Evolutionary conservation across 2,113 vertebrate species (phyloP).

Genomic region (Heterotilapia buettikoferi): DNA sequence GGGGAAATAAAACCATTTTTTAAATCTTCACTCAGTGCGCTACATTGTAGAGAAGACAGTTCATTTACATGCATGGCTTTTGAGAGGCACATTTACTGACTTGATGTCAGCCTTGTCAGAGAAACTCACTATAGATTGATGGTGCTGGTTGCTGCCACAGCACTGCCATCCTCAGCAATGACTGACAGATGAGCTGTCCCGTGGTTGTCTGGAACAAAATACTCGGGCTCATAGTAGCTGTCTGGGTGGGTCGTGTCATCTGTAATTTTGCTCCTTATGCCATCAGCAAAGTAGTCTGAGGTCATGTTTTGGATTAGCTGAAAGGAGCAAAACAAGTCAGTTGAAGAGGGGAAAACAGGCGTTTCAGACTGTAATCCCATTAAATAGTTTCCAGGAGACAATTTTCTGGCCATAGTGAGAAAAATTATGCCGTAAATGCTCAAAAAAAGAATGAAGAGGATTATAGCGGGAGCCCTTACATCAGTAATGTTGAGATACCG

Average conservation of each 20-base stretch:
- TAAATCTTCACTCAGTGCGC: background rate
- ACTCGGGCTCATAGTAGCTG: slow-evolving; percentile 86
- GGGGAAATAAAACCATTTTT: background rate
- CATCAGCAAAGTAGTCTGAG: slow-evolving; percentile 82
- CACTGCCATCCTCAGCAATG: slow-evolving; percentile 90
- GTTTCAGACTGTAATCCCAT: background rate
- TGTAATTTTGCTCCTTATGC: slow-evolving; percentile 82
- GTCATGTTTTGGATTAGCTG: slow-evolving; percentile 93
- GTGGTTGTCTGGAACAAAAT: slow-evolving; percentile 76
- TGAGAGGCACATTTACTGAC: background rate
- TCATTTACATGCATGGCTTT: background rate
- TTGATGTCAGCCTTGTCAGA: background rate
- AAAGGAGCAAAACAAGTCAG: slow-evolving; percentile 11
- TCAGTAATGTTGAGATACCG: slow-evolving; percentile 81
- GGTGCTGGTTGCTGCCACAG: slow-evolving; percentile 92
- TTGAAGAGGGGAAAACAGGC: background rate
- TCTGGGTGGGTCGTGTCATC: slow-evolving; percentile 81
- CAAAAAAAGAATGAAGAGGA: background rate
- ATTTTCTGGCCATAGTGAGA: background rate
- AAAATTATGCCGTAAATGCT: background rate
- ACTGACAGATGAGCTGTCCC: slow-evolving; percentile 91
- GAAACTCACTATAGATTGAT: slow-evolving; percentile 89
- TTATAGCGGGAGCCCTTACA: slow-evolving; percentile 63
- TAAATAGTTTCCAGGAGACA: background rate
- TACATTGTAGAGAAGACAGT: background rate